Percentiles rank a stretch among this genome's conserved stretches.
phyloP scores from a whole-genome alignment of 2,113 vertebrate genomes.

The Falcunculus frontatus region DNA sequence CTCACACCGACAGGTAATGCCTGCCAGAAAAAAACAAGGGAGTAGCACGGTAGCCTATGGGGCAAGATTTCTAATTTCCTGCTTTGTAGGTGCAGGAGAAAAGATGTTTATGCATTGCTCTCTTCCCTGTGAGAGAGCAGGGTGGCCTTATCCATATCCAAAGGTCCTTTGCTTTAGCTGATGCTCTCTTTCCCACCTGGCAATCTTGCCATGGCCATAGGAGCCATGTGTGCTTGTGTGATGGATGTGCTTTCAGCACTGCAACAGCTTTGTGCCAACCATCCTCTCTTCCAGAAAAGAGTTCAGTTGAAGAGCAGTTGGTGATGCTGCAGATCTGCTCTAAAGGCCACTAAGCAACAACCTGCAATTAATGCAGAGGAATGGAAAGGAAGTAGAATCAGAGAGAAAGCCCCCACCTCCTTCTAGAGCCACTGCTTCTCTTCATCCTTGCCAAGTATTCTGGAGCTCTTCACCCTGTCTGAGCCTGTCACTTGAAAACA shows the following conservation, averaged over 20 bases:
- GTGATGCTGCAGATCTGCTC: background rate
- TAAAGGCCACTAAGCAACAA: background rate
- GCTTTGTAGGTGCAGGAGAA: background rate
- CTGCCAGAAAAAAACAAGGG: background rate
- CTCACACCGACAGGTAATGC: background rate
- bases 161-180: background rate
- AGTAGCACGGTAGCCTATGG: background rate
- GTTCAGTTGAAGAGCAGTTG: background rate
- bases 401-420: background rate
- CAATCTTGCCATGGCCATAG: background rate
- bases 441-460: background rate
- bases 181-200: background rate
- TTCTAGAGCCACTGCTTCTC: background rate
- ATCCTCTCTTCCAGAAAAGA: background rate
- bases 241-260: background rate
- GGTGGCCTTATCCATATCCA: background rate
- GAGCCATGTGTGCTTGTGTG: background rate
- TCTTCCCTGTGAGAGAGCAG: background rate
- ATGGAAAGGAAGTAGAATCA: background rate
- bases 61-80: background rate
- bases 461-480: background rate
- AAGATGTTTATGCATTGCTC: background rate
- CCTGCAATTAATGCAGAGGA: background rate
- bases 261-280: background rate
- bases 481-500: background rate